Conservation (phyloP, 2,113 vertebrate species). For the Dermatemys mawii region DNA sequence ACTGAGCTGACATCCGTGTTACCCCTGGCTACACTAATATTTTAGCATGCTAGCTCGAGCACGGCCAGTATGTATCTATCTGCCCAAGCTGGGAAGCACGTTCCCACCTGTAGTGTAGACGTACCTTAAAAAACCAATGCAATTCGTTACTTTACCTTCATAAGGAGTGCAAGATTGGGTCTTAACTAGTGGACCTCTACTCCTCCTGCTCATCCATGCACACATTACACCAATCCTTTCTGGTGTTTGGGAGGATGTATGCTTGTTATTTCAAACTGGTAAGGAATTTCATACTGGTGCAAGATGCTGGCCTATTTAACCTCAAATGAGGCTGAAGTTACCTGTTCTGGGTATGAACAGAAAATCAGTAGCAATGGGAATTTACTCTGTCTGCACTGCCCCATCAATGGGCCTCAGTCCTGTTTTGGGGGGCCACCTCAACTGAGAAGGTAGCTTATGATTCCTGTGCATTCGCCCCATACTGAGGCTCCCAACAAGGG, state of each 20-base stretch:
- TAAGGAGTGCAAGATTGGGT: background rate
- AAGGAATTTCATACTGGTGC: background rate
- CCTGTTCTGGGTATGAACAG: background rate
- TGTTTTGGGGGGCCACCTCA: background rate
- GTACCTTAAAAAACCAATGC: rapidly evolving
- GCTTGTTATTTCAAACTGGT: background rate
- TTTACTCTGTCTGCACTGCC: background rate
- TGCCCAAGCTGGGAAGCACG: background rate
- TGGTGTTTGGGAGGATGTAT: background rate
- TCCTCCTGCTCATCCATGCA: background rate
- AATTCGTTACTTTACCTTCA: background rate
- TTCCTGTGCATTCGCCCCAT: background rate
- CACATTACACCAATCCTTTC: background rate
- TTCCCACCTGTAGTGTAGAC: background rate
- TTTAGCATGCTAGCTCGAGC: background rate
- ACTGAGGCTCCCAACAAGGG: rapidly evolving
- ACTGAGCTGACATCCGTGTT: background rate
- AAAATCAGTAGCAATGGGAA: background rate
- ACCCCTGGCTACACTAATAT: background rate
- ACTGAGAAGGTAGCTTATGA: background rate
- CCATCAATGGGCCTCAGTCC: background rate
- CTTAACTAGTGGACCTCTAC: background rate
- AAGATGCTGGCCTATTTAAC: background rate
- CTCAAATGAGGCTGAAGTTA: background rate
- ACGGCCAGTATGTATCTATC: background rate